Conservation (phyloP, 37 sponge, comb jelly and placozoan species). For the Geodia barretti region DNA sequence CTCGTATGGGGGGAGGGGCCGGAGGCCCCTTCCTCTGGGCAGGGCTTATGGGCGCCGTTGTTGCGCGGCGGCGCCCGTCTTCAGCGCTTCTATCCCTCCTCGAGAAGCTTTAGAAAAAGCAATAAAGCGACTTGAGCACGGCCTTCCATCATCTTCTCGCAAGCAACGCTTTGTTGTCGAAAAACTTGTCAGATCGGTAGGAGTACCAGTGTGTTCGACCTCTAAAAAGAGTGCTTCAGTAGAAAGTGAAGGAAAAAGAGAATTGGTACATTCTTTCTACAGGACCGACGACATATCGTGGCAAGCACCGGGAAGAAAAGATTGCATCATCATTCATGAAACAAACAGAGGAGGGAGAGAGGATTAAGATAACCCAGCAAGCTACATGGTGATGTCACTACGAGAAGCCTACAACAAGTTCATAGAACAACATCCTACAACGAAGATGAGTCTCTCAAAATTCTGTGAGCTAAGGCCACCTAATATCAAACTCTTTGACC, state of each 20-base stretch:
- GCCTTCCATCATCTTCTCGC: no score
- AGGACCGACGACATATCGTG: slow-evolving; percentile 34
- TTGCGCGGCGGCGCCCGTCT: no score
- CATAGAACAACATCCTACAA: slow-evolving; percentile 21
- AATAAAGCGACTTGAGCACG: no score
- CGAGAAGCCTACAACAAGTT: slow-evolving; percentile 44
- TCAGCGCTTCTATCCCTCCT: no score
- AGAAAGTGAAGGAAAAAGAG: slow-evolving; percentile 15
- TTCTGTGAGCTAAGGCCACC: slow-evolving; percentile 44
- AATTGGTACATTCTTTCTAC: slow-evolving; percentile 21
- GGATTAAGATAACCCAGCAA: slow-evolving; percentile 30
- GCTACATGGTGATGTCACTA: slow-evolving; percentile 44
- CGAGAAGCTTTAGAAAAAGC: no score
- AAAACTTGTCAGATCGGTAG: not conserved
- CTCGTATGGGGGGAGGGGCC: no score
- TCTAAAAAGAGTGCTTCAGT: not conserved
- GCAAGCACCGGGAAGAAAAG: slow-evolving; percentile 52
- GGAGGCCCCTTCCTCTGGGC: no score
- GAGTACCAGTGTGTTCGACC: not conserved
- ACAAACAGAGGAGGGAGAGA: slow-evolving; percentile 23
- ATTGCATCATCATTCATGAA: slow-evolving; percentile 38
- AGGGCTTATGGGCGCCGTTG: no score
- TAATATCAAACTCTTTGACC: slow-evolving; percentile 46
- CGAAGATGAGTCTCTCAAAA: slow-evolving; percentile 36
- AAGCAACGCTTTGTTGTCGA: not conserved